These are phyloP conservation scores for Batillaria attramentaria DNA, from an alignment of 1,140 invertebrate genomes.

Conservation along the genomic window DNA sequence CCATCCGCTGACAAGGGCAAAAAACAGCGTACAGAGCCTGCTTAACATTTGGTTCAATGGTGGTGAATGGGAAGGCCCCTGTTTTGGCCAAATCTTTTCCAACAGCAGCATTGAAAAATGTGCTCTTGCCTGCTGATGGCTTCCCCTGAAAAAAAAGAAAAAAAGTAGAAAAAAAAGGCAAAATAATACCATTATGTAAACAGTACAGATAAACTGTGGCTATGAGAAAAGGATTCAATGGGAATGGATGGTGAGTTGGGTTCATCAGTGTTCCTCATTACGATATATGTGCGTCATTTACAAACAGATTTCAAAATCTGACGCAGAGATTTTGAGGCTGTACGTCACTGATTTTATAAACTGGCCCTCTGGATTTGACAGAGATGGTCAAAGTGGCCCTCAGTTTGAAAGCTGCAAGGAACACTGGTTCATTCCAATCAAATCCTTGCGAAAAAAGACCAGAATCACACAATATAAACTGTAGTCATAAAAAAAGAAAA, in stretches of 20 bases:
- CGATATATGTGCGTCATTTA: too few species aligned
- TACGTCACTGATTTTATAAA: too few species aligned
- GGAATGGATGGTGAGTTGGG: background rate
- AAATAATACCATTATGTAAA: background rate
- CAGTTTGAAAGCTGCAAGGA: too few species aligned
- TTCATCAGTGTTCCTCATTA: background rate
- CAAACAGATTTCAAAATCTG: too few species aligned
- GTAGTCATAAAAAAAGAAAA: too few species aligned
- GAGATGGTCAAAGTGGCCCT: too few species aligned
- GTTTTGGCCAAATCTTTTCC: constrained; percentile 51
- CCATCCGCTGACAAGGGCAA: constrained; percentile 44
- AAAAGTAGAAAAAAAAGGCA: too few species aligned
- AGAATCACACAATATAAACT: too few species aligned
- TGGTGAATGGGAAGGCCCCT: constrained; percentile 54
- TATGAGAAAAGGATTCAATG: background rate
- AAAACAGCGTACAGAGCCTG: constrained; percentile 50
- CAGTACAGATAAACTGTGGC: background rate
- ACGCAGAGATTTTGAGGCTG: too few species aligned
- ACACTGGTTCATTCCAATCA: too few species aligned
- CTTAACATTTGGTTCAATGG: constrained; percentile 54
- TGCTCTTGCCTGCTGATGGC: constrained; percentile 54
- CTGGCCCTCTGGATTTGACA: too few species aligned
- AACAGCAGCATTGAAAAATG: constrained; percentile 55
- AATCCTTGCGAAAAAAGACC: too few species aligned
- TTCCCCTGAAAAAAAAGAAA: constrained; percentile 39